Conservation (phyloP, 2,113 vertebrate genomes). For the Phyllopteryx taeniolatus region DNA sequence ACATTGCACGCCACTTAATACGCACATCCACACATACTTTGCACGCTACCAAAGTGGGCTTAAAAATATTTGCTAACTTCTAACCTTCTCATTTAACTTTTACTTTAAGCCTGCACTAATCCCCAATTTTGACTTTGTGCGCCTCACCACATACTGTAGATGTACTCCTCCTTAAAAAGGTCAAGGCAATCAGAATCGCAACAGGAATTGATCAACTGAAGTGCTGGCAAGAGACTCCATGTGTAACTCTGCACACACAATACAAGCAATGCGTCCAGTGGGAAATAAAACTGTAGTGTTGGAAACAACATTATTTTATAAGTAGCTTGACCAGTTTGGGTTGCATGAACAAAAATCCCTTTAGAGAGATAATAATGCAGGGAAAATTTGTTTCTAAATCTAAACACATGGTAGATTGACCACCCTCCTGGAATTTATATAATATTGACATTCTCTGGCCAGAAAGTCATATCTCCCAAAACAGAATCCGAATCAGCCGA, state of each 20-base stretch:
- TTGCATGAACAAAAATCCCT: background rate
- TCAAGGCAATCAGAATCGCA: background rate
- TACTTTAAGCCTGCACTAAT: constrained; percentile 32
- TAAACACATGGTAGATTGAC: background rate
- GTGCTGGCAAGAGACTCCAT: background rate
- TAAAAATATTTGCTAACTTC: constrained; percentile 26
- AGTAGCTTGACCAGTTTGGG: background rate
- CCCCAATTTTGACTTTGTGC: constrained; percentile 30
- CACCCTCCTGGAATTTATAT: background rate
- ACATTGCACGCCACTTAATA: constrained; percentile 31
- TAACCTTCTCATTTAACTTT: constrained; percentile 22
- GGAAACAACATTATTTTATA: background rate
- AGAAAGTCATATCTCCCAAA: no score
- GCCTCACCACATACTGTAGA: constrained; percentile 20
- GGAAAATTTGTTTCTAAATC: background rate
- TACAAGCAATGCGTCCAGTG: background rate
- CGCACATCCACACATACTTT: constrained; percentile 22
- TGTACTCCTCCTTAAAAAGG: background rate
- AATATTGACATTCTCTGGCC: no score
- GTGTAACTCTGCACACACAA: background rate
- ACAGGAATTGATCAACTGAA: background rate
- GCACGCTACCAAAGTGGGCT: constrained; percentile 34
- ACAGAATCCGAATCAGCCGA: no score
- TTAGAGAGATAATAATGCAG: background rate
- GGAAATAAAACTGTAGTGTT: background rate